A percentile compares a stretch with the other conserved stretches of the same genome.
phyloP scores from a whole-genome alignment of 2,888 invertebrate species.

The Hermaeophaga mercurialis region DNA sequence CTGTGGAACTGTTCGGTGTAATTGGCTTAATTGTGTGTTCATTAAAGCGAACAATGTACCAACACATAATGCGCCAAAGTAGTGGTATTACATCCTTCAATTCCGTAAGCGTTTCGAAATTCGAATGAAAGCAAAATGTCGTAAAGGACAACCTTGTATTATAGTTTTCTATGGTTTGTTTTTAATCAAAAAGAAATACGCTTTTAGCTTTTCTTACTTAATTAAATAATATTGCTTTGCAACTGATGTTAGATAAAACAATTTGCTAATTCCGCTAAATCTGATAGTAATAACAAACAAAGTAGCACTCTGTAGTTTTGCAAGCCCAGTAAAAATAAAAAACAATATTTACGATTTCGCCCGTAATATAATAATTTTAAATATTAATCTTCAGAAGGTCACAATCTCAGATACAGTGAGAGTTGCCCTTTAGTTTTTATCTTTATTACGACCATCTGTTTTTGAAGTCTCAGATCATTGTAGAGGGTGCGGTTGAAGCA shows the following conservation, averaged over 20 bases:
- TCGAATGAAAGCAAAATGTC: conserved; percentile 27
- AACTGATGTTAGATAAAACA: conserved; percentile 5
- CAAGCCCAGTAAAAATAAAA: no score
- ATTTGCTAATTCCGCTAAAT: no score
- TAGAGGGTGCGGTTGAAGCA: no score
- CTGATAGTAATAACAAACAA: no score
- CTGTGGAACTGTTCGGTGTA: not conserved
- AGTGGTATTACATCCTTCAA: conserved; percentile 12
- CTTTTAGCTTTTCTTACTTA: not conserved
- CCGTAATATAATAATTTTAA: no score
- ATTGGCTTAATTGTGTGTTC: conserved; percentile 4
- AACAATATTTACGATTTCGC: no score
- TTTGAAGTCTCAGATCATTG: no score
- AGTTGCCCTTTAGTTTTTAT: no score
- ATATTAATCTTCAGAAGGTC: no score
- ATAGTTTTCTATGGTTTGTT: conserved; percentile 12
- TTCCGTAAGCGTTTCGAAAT: conserved; percentile 26
- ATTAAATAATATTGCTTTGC: not conserved
- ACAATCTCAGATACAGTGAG: no score
- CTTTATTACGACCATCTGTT: no score
- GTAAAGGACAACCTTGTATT: conserved; percentile 28
- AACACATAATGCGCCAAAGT: conserved; percentile 12
- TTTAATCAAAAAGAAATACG: conserved; percentile 5
- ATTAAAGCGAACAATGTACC: conserved; percentile 6
- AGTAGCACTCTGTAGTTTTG: no score